phyloP scores from a whole-genome alignment of 30 jellyfish, hydroid and myxozoan species.

The Aurelia aurita region DNA sequence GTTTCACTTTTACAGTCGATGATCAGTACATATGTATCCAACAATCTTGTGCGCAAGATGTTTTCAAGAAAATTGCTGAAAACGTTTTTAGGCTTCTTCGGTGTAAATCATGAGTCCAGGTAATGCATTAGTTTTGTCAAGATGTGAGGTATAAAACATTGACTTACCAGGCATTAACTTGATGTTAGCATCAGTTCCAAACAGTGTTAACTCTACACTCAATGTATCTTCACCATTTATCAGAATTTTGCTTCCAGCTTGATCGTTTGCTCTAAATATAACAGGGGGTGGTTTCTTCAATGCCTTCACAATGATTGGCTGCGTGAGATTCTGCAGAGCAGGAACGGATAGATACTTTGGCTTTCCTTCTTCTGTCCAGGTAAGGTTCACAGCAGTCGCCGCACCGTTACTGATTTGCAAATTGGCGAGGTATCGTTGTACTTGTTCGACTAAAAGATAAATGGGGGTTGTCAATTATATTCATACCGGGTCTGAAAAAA shows the following conservation, averaged over 20 bases:
- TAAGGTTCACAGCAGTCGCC: background rate
- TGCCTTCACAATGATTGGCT: constrained; percentile 12
- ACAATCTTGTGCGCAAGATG: too few relatives aligned
- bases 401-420: constrained; percentile 34
- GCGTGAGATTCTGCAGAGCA: constrained; percentile 20
- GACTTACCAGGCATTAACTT: constrained; percentile 2
- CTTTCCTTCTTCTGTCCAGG: constrained; percentile 18
- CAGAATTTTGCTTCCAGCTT: background rate
- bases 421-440: constrained; percentile 4
- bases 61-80: too few relatives aligned
- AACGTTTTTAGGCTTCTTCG: too few relatives aligned
- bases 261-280: background rate
- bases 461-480: too few relatives aligned
- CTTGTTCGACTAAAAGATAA: background rate
- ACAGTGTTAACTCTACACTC: constrained; percentile 1
- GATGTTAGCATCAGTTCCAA: constrained; percentile 23
- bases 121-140: too few relatives aligned
- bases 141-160: too few relatives aligned
- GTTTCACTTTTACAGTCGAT: too few relatives aligned
- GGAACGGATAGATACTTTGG: constrained; percentile 1
- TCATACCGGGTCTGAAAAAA: too few relatives aligned
- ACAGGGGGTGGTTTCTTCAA: constrained; percentile 1
- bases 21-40: too few relatives aligned
- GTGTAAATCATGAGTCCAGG: too few relatives aligned
- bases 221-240: constrained; percentile 2